A percentile compares a stretch with the other conserved stretches of the same genome.
Evolutionary conservation across 1,140 invertebrate genomes (phyloP).

Genomic region (Pygmarrhopalites habei): DNA sequence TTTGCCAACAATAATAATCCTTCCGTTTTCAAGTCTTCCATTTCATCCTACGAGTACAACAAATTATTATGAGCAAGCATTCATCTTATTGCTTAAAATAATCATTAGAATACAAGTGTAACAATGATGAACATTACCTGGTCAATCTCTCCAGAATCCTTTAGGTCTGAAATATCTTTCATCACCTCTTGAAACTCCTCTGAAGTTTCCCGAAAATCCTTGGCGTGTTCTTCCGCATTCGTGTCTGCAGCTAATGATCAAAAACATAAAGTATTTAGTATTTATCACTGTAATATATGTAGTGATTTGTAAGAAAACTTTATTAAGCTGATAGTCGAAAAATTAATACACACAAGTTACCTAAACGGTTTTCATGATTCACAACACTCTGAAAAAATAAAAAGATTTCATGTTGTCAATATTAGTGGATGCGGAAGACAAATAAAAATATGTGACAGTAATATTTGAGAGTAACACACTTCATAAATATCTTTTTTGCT

Average conservation of each 20-base stretch:
- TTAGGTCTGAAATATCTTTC: slow-evolving; percentile 19
- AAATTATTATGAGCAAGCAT: background rate
- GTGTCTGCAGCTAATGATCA: slow-evolving; percentile 14
- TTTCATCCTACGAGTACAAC: background rate
- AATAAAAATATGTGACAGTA: slow-evolving; percentile 2
- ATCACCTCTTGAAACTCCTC: slow-evolving; percentile 17
- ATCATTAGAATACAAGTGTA: background rate
- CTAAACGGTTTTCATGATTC: slow-evolving; percentile 1
- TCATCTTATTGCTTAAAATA: background rate
- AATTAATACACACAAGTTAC: too few relatives aligned
- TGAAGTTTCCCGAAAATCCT: slow-evolving; percentile 2
- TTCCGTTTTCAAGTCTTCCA: slow-evolving; percentile 41
- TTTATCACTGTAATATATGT: too few relatives aligned
- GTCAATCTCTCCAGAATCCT: slow-evolving; percentile 6
- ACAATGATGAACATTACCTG: background rate
- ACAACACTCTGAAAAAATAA: slow-evolving; percentile 11
- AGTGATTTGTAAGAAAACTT: slow-evolving; percentile 4
- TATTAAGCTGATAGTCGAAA: too few relatives aligned
- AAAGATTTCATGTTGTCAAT: background rate
- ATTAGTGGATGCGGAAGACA: background rate
- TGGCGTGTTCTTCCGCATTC: slow-evolving; percentile 2
- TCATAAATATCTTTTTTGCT: slow-evolving; percentile 20
- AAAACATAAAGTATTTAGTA: too few relatives aligned
- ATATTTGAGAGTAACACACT: background rate
- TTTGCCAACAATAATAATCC: slow-evolving; percentile 66